Evolutionary conservation across 2,797 vertebrate genomes (phyloP), one percentile per base, ranked within the genome.

Genomic region (Caiman crocodilus): DNA sequence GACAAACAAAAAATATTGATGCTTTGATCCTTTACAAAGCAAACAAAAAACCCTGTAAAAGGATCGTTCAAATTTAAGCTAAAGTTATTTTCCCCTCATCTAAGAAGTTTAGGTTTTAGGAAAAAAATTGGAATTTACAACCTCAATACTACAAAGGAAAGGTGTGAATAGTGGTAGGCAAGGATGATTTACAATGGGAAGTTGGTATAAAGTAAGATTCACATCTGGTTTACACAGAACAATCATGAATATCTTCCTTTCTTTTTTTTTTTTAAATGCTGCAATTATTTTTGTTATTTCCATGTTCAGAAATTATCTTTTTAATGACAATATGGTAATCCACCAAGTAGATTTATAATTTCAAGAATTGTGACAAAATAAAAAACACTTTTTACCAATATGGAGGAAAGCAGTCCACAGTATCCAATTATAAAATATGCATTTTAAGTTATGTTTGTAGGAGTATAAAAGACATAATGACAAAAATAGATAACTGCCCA

Each of bases 321-420:
- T 58, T 86, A 59, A 80, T 65, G 88, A 77, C 28, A 90, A 89
- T 84, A 90, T 12, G 71, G 32, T 9, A 26, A 96, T 76, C 81
- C 57, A 87, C 11, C 92, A 80, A 87, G 55, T 69, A 78, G 80
- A 82, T 65, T 87, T 78, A 87, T 87, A 76, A 42, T 35, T 92
- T 79, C 17, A 95, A 87, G 93, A 82, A 84, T 0, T 50, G 56
- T 69, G 69, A 82, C 61, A 81, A 89, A 93, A 92, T 73, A 76
- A 92, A 93, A 95, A 16, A 87, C 61, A 83, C 60, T 56, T 67
- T 59, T 90, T 93, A 92, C 81, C 89, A 95, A 87, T 84, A 92
- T 4, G 73, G 15, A 93, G 81, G 30, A 90, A 63, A 83, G 73
- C 50, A 82, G 84, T 80, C 81, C 78, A 35, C 4, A 85, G 71